These are phyloP conservation scores for Nasonovia ribisnigri DNA, from an alignment of 2,888 invertebrate genomes.

Conservation along the genomic window DNA sequence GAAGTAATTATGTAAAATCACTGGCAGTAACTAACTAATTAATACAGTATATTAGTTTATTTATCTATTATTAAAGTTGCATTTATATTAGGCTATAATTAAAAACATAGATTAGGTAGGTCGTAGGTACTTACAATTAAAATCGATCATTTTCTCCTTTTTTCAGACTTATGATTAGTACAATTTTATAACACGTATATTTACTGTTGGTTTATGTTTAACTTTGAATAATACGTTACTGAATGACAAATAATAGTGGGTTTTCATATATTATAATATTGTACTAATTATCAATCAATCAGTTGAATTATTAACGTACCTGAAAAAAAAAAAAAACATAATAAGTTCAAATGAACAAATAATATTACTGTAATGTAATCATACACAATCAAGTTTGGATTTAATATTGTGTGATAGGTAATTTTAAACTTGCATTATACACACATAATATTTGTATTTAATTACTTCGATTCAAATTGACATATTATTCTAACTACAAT, in stretches of 20 bases:
- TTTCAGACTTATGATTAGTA: neutral
- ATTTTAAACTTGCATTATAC: neutral
- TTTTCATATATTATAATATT: neutral
- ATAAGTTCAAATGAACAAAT: neutral
- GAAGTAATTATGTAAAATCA: neutral
- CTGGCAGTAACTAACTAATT: neutral
- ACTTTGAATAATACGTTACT: neutral
- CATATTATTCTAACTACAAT: no score
- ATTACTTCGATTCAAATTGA: no score
- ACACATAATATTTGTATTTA: no score
- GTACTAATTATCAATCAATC: neutral
- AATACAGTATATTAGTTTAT: neutral
- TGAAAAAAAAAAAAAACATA: neutral
- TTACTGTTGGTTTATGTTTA: neutral
- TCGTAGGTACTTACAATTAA: neutral
- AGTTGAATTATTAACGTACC: neutral
- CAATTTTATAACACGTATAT: neutral
- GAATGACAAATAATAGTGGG: neutral
- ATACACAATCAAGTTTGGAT: neutral
- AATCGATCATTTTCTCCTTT: neutral
- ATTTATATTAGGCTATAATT: neutral
- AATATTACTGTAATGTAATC: neutral
- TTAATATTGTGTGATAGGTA: neutral
- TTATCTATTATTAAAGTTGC: neutral
- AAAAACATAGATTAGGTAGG: neutral